Conservation (phyloP, 2,888 invertebrate species). For the Chloroclysta siterata region DNA sequence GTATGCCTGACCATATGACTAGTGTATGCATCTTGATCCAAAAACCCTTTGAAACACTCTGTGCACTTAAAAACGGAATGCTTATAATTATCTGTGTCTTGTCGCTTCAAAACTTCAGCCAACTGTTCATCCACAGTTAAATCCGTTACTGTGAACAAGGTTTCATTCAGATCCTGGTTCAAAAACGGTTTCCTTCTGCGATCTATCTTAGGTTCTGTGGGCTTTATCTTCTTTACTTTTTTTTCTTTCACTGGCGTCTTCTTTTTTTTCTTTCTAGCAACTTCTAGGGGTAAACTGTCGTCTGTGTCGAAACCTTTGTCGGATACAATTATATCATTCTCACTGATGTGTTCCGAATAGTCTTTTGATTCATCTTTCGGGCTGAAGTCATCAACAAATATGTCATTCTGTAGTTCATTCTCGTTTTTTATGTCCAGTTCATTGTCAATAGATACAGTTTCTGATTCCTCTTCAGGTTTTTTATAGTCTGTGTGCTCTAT, state of each 20-base stretch:
- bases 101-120: conserved; percentile 63
- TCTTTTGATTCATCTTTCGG: conserved; percentile 19
- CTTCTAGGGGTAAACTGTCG: conserved; percentile 30
- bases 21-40: conserved; percentile 62
- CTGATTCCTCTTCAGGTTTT: not conserved
- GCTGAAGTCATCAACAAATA: conserved; percentile 29
- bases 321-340: conserved; percentile 4
- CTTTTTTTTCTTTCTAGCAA: conserved; percentile 27
- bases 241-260: conserved; percentile 9
- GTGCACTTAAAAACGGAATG: conserved; percentile 64
- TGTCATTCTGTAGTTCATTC: conserved; percentile 13
- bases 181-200: conserved; percentile 15
- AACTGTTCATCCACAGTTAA: conserved; percentile 72
- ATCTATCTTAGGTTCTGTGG: conserved; percentile 21
- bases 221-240: conserved; percentile 22
- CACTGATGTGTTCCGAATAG: conserved; percentile 6
- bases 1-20: conserved; percentile 69
- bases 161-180: conserved; percentile 53
- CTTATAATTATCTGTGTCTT: conserved; percentile 62
- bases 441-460: conserved; percentile 14
- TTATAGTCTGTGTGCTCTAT: conserved; percentile 14
- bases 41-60: conserved; percentile 67
- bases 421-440: conserved; percentile 24
- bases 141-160: conserved; percentile 62
- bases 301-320: conserved; percentile 26